A percentile compares a stretch with the other conserved stretches of the same genome.
phyloP scores from a whole-genome alignment of 1,140 invertebrate species.

The Bombus soroeensis region DNA sequence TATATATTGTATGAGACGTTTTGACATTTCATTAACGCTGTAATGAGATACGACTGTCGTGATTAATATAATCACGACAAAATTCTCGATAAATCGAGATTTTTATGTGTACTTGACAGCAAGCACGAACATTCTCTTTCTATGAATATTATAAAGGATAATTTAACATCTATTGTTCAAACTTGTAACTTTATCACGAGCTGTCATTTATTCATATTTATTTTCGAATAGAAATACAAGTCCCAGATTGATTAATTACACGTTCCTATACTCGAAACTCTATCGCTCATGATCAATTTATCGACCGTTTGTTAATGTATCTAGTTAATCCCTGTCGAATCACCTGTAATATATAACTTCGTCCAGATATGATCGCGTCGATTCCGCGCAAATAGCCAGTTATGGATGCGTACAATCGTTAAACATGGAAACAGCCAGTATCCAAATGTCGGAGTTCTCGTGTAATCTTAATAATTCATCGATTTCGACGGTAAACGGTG shows the following conservation, averaged over 20 bases:
- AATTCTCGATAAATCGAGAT: too few species aligned
- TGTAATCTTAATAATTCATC: slow-evolving; percentile 27
- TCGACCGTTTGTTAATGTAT: slow-evolving; percentile 5
- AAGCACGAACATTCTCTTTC: background rate
- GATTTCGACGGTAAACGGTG: background rate
- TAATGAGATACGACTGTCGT: too few species aligned
- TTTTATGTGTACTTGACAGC: background rate
- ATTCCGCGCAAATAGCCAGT: background rate
- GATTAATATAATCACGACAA: too few species aligned
- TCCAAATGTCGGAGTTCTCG: background rate
- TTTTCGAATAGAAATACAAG: background rate
- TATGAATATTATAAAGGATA: background rate
- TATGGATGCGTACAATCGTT: background rate
- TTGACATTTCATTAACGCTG: too few species aligned
- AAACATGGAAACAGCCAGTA: background rate
- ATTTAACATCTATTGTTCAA: background rate
- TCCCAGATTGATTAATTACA: background rate
- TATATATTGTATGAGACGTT: too few species aligned
- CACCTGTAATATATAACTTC: slow-evolving; percentile 11
- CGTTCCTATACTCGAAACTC: background rate
- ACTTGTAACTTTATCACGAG: background rate
- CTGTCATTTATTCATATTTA: background rate
- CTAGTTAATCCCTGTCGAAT: slow-evolving; percentile 12
- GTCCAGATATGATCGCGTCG: background rate
- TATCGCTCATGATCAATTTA: slow-evolving; percentile 15